Conservation (phyloP, 2,797 vertebrate species). For the Hemitrygon akajei region DNA sequence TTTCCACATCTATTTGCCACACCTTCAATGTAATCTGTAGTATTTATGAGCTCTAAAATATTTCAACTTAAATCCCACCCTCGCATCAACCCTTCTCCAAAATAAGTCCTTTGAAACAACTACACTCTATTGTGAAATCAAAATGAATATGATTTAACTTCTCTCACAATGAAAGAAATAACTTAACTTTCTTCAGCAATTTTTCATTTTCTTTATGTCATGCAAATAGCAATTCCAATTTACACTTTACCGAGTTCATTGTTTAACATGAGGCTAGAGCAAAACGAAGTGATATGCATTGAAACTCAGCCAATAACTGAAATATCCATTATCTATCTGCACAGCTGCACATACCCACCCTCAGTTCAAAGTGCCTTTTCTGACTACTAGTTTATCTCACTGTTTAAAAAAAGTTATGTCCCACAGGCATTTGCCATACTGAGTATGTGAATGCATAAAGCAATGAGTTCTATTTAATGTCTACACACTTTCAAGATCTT, state of each 20-base stretch:
- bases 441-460: slow-evolving; percentile 50
- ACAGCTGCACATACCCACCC: slow-evolving; percentile 49
- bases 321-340: slow-evolving; percentile 52
- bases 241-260: slow-evolving; percentile 46
- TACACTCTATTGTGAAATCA: not conserved
- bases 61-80: not conserved
- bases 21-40: not conserved
- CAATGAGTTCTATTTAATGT: not conserved
- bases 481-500: not conserved
- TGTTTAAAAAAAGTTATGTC: slow-evolving; percentile 39
- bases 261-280: slow-evolving; percentile 45
- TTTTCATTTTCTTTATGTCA: not conserved
- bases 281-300: slow-evolving; percentile 47
- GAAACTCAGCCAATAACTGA: slow-evolving; percentile 54
- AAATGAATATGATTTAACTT: not conserved
- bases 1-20: slow-evolving; percentile 22
- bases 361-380: slow-evolving; percentile 40
- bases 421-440: slow-evolving; percentile 48
- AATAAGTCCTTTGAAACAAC: not conserved
- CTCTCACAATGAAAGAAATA: not conserved
- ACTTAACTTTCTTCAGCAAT: not conserved
- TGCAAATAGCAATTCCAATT: slow-evolving; percentile 46
- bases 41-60: not conserved
- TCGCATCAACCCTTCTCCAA: not conserved
- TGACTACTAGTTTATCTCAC: slow-evolving; percentile 45